A percentile compares a stretch with the other conserved stretches of the same genome.
These are phyloP conservation scores for Malacoraja senta DNA, from an alignment of 2,797 vertebrate species.

Conservation along the genomic window DNA sequence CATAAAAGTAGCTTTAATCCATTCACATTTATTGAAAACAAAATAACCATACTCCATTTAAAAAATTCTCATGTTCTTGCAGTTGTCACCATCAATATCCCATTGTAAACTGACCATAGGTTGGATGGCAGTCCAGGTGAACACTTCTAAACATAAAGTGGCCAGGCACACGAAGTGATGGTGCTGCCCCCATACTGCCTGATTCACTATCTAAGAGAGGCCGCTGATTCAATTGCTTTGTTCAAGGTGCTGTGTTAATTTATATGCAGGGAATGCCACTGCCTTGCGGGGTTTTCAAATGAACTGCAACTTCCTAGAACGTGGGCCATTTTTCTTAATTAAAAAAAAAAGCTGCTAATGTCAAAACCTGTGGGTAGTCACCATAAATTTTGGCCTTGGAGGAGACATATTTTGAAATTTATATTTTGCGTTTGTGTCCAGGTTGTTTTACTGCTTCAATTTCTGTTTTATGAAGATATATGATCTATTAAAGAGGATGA, in stretches of 20 bases:
- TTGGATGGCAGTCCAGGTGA: neutral
- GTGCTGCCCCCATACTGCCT: neutral
- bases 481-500: neutral
- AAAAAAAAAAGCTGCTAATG: neutral
- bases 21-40: slow-evolving; percentile 9
- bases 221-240: neutral
- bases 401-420: neutral
- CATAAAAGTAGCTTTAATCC: slow-evolving; percentile 3
- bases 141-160: neutral
- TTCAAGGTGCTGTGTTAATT: neutral
- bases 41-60: neutral
- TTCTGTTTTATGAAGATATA: slow-evolving; percentile 15
- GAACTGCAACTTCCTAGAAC: neutral
- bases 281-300: neutral
- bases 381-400: neutral
- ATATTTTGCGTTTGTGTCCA: neutral
- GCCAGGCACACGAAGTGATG: neutral
- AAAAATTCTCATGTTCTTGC: neutral
- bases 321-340: neutral
- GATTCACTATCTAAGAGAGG: neutral
- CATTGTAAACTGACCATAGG: neutral
- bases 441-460: neutral
- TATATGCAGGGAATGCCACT: neutral
- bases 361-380: neutral
- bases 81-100: neutral